Conservation (phyloP, 2,797 vertebrate species). For the Anniella stebbinsi region DNA sequence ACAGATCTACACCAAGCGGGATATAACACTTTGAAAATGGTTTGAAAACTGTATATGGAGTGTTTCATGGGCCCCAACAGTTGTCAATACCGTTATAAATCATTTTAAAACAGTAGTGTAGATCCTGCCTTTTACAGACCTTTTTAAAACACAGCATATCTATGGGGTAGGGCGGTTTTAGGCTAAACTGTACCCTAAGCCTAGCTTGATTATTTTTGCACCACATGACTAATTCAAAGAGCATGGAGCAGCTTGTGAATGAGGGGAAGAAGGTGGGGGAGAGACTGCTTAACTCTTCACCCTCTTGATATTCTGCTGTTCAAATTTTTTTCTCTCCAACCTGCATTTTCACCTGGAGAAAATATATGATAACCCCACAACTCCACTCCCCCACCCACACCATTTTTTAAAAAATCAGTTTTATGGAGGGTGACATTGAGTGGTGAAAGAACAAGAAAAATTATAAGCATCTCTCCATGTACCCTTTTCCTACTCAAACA, state of each 20-base stretch:
- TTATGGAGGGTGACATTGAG: background rate
- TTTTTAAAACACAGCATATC: background rate
- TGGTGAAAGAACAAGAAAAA: background rate
- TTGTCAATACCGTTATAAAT: too few species aligned
- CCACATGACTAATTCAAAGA: too few species aligned
- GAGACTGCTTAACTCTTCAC: background rate
- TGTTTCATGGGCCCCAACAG: too few species aligned
- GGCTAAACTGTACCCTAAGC: background rate
- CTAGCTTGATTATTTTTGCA: background rate
- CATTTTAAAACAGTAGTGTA: too few species aligned
- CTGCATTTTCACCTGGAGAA: background rate
- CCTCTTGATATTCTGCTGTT: background rate
- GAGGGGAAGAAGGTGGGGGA: background rate
- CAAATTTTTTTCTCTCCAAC: background rate
- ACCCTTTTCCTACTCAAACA: background rate
- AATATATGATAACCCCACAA: background rate
- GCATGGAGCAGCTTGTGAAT: background rate
- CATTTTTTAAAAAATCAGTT: too few species aligned
- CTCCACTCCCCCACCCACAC: too few species aligned
- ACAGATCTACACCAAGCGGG: too few species aligned
- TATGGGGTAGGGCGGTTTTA: background rate
- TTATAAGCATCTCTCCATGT: background rate
- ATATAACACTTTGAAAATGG: too few species aligned
- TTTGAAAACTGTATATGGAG: too few species aligned
- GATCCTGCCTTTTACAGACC: background rate